Evolutionary conservation across 2,797 vertebrate species (phyloP).

Genomic region (Garrulus glandarius): DNA sequence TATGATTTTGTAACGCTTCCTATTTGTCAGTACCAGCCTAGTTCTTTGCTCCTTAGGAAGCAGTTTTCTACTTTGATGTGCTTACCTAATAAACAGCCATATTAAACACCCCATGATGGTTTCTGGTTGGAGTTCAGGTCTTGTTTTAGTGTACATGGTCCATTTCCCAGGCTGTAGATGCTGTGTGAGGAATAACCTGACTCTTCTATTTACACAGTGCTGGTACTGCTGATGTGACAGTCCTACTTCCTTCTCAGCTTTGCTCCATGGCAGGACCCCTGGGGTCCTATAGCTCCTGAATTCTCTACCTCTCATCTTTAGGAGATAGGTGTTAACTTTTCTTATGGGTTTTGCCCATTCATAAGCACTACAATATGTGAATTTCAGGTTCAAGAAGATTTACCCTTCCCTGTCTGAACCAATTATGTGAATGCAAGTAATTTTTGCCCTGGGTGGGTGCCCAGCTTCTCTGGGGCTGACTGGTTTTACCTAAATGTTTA

Average conservation of each 20-base stretch:
- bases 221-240: neutral
- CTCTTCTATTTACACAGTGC: neutral
- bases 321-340: neutral
- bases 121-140: neutral
- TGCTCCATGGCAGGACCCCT: neutral
- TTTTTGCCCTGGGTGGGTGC: neutral
- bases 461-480: neutral
- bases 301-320: neutral
- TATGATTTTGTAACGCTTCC: conserved; percentile 2
- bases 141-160: neutral
- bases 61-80: neutral
- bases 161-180: neutral
- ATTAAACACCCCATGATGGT: neutral
- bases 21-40: neutral
- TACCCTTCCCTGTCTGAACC: neutral
- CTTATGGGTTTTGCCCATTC: neutral
- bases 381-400: neutral
- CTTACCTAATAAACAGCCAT: neutral
- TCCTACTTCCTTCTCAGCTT: neutral
- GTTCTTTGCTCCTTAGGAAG: neutral
- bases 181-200: neutral
- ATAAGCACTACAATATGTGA: neutral
- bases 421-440: neutral
- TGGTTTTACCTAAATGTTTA: neutral
- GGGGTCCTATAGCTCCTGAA: neutral